These are phyloP conservation scores for Labrus mixtus DNA, from an alignment of 2,113 vertebrate genomes.

Conservation along the genomic window DNA sequence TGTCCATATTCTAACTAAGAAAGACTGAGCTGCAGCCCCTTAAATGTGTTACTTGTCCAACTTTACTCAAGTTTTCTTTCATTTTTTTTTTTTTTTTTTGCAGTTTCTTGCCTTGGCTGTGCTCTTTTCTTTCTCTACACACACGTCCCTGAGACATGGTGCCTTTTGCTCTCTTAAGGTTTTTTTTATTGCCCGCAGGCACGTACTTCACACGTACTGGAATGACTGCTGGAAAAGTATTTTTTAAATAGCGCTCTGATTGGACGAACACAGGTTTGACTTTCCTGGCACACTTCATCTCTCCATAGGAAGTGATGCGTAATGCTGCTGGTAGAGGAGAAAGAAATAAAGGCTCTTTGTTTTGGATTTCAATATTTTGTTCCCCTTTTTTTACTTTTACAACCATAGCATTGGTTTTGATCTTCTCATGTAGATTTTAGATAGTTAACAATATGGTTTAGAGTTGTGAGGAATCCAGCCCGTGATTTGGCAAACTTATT, in stretches of 20 bases:
- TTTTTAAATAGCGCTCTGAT: constrained; percentile 48
- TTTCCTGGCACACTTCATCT: constrained; percentile 72
- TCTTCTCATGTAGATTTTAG: neutral
- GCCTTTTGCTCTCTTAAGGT: constrained; percentile 35
- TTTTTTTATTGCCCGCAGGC: constrained; percentile 62
- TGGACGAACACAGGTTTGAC: constrained; percentile 61
- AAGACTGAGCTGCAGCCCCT: neutral
- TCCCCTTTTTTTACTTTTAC: constrained; percentile 4
- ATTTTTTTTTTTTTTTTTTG: neutral
- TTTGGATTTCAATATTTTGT: constrained; percentile 8
- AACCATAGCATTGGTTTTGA: neutral
- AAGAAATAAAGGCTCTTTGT: constrained; percentile 69
- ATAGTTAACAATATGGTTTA: neutral
- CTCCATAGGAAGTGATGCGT: constrained; percentile 69
- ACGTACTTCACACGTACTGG: constrained; percentile 70
- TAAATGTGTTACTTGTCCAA: neutral
- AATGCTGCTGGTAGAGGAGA: constrained; percentile 52
- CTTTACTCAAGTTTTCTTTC: neutral
- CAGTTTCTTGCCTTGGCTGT: neutral
- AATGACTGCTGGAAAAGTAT: constrained; percentile 73
- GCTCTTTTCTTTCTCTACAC: constrained; percentile 8
- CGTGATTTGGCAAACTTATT: neutral
- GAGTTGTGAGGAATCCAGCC: neutral
- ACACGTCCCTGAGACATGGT: neutral
- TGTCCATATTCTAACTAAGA: neutral